Conservation (phyloP, 2,113 vertebrate genomes). For the Mus spicilegus region DNA sequence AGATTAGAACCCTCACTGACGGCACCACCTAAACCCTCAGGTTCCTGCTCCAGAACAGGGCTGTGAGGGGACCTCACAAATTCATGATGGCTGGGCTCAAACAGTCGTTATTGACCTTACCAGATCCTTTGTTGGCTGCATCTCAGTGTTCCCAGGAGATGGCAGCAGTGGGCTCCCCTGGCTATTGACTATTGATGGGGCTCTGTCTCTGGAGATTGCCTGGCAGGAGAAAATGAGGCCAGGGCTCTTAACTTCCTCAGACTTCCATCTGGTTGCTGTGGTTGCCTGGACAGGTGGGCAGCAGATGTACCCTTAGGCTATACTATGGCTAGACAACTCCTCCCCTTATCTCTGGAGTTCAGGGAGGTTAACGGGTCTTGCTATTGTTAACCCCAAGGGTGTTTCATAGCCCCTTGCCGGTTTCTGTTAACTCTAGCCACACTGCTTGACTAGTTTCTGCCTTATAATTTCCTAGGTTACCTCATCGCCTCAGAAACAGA, state of each 20-base stretch:
- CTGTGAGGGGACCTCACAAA: background rate
- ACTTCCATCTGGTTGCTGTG: background rate
- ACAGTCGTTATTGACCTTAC: background rate
- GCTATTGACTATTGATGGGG: background rate
- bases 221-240: background rate
- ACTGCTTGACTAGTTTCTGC: background rate
- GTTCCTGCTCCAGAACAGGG: background rate
- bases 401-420: background rate
- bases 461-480: background rate
- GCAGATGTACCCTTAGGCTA: background rate
- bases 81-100: no score
- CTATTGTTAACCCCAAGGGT: background rate
- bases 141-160: background rate
- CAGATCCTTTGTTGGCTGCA: background rate
- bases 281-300: background rate
- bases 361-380: background rate
- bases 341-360: background rate
- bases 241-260: no score
- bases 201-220: background rate
- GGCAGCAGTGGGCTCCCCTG: background rate
- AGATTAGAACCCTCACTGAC: background rate
- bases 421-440: background rate
- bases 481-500: background rate
- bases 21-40: background rate
- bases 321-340: background rate